Percentiles rank a stretch among this genome's conserved stretches.
These are phyloP conservation scores for Oedothorax gibbosus DNA, from an alignment of 1,140 invertebrate genomes.

Conservation along the genomic window DNA sequence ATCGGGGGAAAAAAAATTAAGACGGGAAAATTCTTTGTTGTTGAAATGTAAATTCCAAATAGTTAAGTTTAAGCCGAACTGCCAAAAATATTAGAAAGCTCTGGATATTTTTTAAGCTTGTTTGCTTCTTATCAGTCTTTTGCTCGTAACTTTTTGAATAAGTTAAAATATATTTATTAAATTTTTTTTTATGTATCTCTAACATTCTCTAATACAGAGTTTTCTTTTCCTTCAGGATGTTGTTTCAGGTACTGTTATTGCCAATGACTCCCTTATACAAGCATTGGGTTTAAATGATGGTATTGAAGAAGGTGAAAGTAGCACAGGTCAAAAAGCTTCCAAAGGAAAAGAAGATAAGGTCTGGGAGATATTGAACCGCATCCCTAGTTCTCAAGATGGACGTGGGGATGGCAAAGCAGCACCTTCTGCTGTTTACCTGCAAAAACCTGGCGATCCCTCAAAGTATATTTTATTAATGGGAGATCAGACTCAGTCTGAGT, in stretches of 20 bases:
- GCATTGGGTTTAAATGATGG: constrained; percentile 40
- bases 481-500: constrained; percentile 49
- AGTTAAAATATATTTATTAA: not conserved
- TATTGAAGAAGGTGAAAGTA: not conserved
- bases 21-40: no score
- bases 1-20: no score
- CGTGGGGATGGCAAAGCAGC: constrained; percentile 14
- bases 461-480: constrained; percentile 59
- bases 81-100: no score
- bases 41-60: no score
- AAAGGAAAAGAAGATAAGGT: constrained; percentile 38
- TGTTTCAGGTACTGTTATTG: constrained; percentile 52
- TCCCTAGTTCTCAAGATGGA: constrained; percentile 36
- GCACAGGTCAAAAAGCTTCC: not conserved
- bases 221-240: constrained; percentile 28
- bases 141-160: not conserved
- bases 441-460: constrained; percentile 54
- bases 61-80: no score
- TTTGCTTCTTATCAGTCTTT: not conserved
- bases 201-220: not conserved
- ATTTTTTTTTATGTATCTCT: not conserved
- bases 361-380: constrained; percentile 42
- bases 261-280: constrained; percentile 48
- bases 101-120: not conserved
- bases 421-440: constrained; percentile 51